Evolutionary conservation across 1,140 invertebrate genomes (phyloP).

Genomic region (Caenorhabditis brenneri): DNA sequence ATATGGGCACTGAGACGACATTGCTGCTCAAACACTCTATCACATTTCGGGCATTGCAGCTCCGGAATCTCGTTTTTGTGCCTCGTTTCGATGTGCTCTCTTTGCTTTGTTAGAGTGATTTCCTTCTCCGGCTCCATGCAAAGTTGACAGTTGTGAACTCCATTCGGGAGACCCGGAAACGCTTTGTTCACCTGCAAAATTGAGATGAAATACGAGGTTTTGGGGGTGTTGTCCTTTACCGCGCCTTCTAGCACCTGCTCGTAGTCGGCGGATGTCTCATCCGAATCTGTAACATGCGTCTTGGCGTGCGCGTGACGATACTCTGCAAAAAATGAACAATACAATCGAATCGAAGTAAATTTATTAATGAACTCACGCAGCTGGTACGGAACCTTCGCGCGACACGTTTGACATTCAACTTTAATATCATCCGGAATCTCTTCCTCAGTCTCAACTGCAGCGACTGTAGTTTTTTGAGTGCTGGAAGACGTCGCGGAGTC

Average conservation of each 20-base stretch:
- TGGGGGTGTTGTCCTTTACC: not conserved
- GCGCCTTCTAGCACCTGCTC: not conserved
- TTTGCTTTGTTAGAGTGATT: not conserved
- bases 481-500: not conserved
- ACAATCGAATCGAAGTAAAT: not conserved
- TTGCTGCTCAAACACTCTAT: not conserved
- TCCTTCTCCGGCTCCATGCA: not conserved
- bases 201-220: not conserved
- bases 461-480: no score
- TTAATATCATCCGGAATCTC: no score
- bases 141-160: not conserved
- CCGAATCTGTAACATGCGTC: no score
- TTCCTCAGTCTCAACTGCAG: no score
- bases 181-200: not conserved
- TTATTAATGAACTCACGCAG: no score
- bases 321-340: not conserved
- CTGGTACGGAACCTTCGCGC: no score
- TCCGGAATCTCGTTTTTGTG: not conserved
- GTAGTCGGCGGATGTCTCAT: not conserved
- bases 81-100: not conserved
- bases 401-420: no score
- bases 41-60: not conserved
- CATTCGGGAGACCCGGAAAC: not conserved
- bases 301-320: not conserved
- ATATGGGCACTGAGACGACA: not conserved